Conservation (phyloP, 2,888 invertebrate species). For the Sipunculus nudus region DNA sequence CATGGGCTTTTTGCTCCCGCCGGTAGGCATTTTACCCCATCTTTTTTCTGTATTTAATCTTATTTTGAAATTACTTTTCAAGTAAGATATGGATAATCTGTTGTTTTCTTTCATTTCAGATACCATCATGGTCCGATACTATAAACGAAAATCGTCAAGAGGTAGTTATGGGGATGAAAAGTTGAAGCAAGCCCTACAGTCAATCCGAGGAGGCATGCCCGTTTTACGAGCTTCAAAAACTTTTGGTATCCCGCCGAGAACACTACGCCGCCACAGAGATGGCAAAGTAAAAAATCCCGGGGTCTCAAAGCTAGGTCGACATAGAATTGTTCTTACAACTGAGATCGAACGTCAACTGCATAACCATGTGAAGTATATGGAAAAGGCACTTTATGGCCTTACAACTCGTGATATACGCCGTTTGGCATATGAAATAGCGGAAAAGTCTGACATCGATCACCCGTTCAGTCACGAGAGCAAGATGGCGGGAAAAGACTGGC, state of each 20-base stretch:
- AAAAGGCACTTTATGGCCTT: slow-evolving; percentile 23
- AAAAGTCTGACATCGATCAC: slow-evolving; percentile 23
- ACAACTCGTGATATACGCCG: slow-evolving; percentile 18
- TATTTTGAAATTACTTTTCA: too few relatives aligned
- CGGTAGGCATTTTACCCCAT: too few relatives aligned
- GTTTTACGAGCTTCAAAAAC: not conserved
- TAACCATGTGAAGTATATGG: slow-evolving; percentile 19
- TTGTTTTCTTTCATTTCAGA: too few relatives aligned
- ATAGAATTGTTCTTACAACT: not conserved
- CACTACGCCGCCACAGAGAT: slow-evolving; percentile 16
- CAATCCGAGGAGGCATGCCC: not conserved
- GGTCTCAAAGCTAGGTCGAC: slow-evolving; percentile 1
- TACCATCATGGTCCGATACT: too few relatives aligned
- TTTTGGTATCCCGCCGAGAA: slow-evolving; percentile 8
- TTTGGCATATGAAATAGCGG: slow-evolving; percentile 35
- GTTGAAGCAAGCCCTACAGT: not conserved
- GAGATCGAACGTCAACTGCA: slow-evolving; percentile 9
- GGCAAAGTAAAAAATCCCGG: slow-evolving; percentile 16
- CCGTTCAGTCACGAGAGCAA: slow-evolving; percentile 24
- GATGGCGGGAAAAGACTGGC: slow-evolving; percentile 38
- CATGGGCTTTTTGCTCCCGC: too few relatives aligned
- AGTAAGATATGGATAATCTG: too few relatives aligned
- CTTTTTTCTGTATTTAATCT: too few relatives aligned
- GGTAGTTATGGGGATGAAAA: slow-evolving; percentile 2
- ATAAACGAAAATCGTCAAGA: slow-evolving; percentile 4